phyloP scores from a whole-genome alignment of 2,113 vertebrate species.

The Mola mola region DNA sequence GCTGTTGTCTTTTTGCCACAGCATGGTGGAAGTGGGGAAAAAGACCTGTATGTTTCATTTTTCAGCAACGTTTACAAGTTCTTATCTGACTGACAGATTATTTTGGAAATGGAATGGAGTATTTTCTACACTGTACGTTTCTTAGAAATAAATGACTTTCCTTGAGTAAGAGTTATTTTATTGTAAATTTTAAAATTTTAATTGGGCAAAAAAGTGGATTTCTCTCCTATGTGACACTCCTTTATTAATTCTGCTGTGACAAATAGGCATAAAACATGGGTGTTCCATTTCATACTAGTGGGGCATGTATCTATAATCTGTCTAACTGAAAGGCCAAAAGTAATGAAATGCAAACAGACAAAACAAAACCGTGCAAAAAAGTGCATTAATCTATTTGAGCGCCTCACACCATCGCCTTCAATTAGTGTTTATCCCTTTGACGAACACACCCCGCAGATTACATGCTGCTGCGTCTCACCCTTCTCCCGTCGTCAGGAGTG shows the following conservation, averaged over 20 bases:
- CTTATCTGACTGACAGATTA: conserved; percentile 81
- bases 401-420: conserved; percentile 21
- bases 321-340: conserved; percentile 21
- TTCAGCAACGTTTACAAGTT: conserved; percentile 80
- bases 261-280: neutral
- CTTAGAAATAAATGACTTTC: conserved; percentile 83
- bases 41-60: conserved; percentile 65
- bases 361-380: conserved; percentile 28
- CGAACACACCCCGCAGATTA: conserved; percentile 13
- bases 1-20: conserved; percentile 75
- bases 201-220: neutral
- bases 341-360: conserved; percentile 46
- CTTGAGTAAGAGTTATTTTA: conserved; percentile 23
- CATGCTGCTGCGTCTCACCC: conserved; percentile 7
- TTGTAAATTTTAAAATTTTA: neutral
- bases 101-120: conserved; percentile 82
- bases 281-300: neutral
- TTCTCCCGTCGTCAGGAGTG: conserved; percentile 21
- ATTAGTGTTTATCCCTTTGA: conserved; percentile 40
- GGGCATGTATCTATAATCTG: conserved; percentile 10
- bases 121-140: conserved; percentile 85
- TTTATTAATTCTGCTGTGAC: conserved; percentile 2
- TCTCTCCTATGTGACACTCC: neutral
- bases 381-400: conserved; percentile 22
- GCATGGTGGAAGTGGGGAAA: conserved; percentile 61